Evolutionary conservation across 2,888 invertebrate species (phyloP).

Genomic region (Thecocarcelia acutangulata): DNA sequence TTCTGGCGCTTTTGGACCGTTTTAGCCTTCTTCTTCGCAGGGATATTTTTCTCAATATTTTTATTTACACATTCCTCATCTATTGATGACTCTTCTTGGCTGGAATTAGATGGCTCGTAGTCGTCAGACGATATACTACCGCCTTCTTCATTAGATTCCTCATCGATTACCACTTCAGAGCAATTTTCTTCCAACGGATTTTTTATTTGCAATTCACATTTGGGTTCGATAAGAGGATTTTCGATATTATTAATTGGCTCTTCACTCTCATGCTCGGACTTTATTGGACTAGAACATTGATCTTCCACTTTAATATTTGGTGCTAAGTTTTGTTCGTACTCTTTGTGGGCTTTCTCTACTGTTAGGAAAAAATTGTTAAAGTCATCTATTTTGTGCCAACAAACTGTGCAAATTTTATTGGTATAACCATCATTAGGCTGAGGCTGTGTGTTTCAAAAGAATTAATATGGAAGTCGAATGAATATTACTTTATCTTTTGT

Average conservation of each 20-base stretch:
- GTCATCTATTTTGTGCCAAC: conserved; percentile 78
- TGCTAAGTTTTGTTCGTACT: conserved; percentile 13
- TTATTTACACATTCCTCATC: conserved; percentile 9
- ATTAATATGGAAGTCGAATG: background rate
- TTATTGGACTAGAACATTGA: conserved; percentile 13
- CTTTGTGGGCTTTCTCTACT: conserved; percentile 76
- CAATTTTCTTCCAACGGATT: conserved; percentile 55
- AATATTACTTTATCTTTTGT: background rate
- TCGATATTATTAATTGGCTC: conserved; percentile 4
- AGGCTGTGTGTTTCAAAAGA: conserved; percentile 71
- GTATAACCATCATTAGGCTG: conserved; percentile 75
- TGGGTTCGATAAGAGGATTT: background rate
- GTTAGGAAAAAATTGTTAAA: conserved; percentile 79
- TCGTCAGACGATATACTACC: conserved; percentile 35
- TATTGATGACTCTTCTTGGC: conserved; percentile 34
- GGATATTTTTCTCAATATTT: background rate
- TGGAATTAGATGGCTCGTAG: conserved; percentile 12
- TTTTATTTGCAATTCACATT: conserved; percentile 3
- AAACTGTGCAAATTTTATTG: conserved; percentile 77
- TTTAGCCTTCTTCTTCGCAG: background rate
- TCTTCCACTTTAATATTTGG: conserved; percentile 43
- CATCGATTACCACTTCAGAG: background rate
- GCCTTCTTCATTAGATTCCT: conserved; percentile 44
- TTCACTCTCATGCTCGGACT: conserved; percentile 41
- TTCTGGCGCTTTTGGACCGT: background rate